Evolutionary conservation across 2,797 vertebrate genomes (phyloP), one percentile per base, ranked within the genome.

Genomic region (Rhabdophis nuchalis): DNA sequence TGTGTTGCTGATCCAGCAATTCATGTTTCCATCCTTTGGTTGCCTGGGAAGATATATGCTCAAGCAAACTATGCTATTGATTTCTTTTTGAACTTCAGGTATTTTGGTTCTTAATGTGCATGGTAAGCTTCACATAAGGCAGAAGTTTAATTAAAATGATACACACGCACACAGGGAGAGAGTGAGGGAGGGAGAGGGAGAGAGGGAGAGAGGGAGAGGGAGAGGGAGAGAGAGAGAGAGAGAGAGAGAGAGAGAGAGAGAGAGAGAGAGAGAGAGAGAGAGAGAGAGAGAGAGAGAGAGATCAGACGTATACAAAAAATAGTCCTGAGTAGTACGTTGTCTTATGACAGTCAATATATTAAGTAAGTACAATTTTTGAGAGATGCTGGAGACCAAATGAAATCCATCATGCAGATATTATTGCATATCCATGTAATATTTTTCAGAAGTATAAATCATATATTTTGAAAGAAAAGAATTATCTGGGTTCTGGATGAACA

Each of bases 61-160:
- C 61, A 27, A 89, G 5, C 36, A 36, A 68, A 82, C 2, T 52
- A 27, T 36, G 32, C 50, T 56, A 58, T 32, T 85, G 18, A 61
- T 64, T 86, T 91, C 41, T 89, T 64, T 56, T 58, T 86, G 53
- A 27, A 85, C 52, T 85, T 46, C 25, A n/a, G 27, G 7, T 53
- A 88, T 89, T 85, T 88, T 88, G 46, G 27, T 89, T 61, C 64
- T 86, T 85, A 41, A 64, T 89, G 50, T 6, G 41, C 54, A 89
- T 54, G 29, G 72, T 61, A 85, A 61, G 16, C 11, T 32, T 85
- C 32, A 86, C 23, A 61, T 16, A 85, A 85, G 6, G n/a, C 46
- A 89, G 50, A 32, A 92, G 23, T 92, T 89, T 92, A 92, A 92
- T 92, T 92, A 85, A 92, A 60, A 77, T 16, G n/a, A 89, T 92